These are phyloP conservation scores for Choreutis nemorana DNA, from an alignment of 2,888 invertebrate species.

Conservation along the genomic window DNA sequence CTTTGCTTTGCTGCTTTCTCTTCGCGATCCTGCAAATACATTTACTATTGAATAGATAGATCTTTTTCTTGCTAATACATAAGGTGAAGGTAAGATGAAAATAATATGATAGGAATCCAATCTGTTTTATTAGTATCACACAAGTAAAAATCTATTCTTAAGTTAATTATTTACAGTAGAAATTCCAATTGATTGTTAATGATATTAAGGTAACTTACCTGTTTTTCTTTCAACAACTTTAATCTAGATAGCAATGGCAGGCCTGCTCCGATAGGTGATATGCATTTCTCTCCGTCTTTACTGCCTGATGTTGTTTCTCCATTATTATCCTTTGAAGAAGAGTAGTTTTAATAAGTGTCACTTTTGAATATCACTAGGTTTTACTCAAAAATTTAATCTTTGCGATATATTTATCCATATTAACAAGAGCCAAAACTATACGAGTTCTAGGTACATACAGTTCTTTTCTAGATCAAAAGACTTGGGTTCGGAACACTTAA, in stretches of 20 bases:
- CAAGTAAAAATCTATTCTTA: too few species aligned
- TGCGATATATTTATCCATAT: slow-evolving; percentile 1
- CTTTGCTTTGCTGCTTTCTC: slow-evolving; percentile 59
- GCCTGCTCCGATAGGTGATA: slow-evolving; percentile 84
- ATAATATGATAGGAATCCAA: not conserved
- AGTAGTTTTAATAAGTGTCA: slow-evolving; percentile 1
- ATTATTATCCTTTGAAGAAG: slow-evolving; percentile 37
- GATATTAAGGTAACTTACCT: slow-evolving; percentile 47
- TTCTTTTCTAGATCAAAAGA: too few species aligned
- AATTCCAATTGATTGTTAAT: too few species aligned
- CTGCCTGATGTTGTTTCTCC: slow-evolving; percentile 45
- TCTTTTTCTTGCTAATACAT: too few species aligned
- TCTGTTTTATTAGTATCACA: not conserved
- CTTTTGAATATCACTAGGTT: slow-evolving; percentile 1
- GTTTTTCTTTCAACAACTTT: slow-evolving; percentile 84
- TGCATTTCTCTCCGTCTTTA: slow-evolving; percentile 67
- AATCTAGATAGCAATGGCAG: slow-evolving; percentile 80
- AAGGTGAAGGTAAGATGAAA: too few species aligned
- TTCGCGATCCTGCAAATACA: slow-evolving; percentile 46
- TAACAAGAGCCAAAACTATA: slow-evolving; percentile 1
- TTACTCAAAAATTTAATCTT: slow-evolving; percentile 1
- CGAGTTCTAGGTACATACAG: slow-evolving; percentile 1
- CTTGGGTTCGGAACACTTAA: slow-evolving; percentile 3
- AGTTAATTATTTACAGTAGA: not conserved
- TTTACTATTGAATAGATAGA: slow-evolving; percentile 1